Evolutionary conservation across 2,113 vertebrate genomes (phyloP).

Genomic region (Bucco capensis): DNA sequence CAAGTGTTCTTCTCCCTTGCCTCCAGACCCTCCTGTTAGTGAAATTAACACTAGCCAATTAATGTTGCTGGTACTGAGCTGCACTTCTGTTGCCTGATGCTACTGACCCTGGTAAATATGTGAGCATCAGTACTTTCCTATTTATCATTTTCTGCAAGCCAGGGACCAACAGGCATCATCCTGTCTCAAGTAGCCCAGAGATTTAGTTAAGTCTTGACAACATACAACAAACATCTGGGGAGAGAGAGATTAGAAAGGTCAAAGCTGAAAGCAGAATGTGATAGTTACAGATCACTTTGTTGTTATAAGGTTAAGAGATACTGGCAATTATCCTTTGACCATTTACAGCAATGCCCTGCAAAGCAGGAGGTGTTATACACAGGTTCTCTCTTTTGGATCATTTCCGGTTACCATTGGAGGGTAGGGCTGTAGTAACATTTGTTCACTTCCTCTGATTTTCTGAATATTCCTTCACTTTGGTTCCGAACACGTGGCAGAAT

Average conservation of each 20-base stretch:
- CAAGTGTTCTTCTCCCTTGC: background rate
- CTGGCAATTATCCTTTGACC: background rate
- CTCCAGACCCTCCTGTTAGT: background rate
- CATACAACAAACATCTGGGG: background rate
- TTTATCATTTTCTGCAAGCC: background rate
- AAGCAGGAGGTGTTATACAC: background rate
- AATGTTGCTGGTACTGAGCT: background rate
- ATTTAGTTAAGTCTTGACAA: background rate
- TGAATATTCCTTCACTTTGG: background rate
- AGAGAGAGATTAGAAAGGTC: background rate
- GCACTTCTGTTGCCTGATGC: background rate
- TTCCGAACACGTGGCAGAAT: background rate
- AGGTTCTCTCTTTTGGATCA: background rate
- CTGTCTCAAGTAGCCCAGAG: background rate
- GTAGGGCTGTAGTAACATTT: background rate
- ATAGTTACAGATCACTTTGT: background rate
- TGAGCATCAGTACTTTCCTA: background rate
- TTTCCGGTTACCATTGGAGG: background rate
- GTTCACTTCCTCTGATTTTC: background rate
- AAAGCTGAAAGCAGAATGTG: background rate
- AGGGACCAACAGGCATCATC: background rate
- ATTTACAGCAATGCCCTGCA: background rate
- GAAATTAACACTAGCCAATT: background rate
- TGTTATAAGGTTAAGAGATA: background rate
- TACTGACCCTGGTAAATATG: background rate